Percentiles rank a stretch among this genome's conserved stretches.
These are phyloP conservation scores for Enhydra lutris DNA, from an alignment of 2,113 vertebrate species.

Conservation along the genomic window DNA sequence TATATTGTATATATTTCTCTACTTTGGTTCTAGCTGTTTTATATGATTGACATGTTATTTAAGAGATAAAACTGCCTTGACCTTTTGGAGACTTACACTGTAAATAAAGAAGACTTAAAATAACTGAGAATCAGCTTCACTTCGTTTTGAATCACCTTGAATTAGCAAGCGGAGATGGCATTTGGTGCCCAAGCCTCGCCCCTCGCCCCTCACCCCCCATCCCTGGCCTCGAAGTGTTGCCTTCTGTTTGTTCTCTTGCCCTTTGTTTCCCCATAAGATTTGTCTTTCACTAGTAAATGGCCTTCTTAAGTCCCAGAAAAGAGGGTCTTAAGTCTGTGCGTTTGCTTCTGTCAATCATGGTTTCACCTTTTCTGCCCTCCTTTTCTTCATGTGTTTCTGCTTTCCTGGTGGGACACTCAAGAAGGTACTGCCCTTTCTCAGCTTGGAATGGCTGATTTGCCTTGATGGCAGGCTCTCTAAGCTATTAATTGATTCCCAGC, in stretches of 20 bases:
- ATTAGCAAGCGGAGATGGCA: not conserved
- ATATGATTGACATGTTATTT: constrained; percentile 82
- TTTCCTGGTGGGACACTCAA: not conserved
- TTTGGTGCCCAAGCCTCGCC: not conserved
- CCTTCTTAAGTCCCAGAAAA: not conserved
- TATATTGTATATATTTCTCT: constrained; percentile 84
- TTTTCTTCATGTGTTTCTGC: not conserved
- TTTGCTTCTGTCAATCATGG: not conserved
- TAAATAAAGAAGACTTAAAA: constrained; percentile 78
- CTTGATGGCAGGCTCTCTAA: not conserved
- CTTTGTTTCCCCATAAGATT: not conserved
- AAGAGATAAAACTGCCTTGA: constrained; percentile 76
- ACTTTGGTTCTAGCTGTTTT: constrained; percentile 83
- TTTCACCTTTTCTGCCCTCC: not conserved
- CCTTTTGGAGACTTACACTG: constrained; percentile 78
- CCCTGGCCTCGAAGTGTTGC: no score
- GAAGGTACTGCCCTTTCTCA: not conserved
- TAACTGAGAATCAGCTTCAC: constrained; percentile 63
- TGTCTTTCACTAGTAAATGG: not conserved
- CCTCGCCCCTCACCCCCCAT: not conserved
- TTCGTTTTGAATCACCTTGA: not conserved
- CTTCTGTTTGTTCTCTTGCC: not conserved
- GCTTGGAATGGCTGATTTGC: not conserved
- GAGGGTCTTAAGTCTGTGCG: not conserved
- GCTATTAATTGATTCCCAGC: not conserved